These are phyloP conservation scores for Ctenomys sociabilis DNA, from an alignment of 2,113 vertebrate species.

Conservation along the genomic window DNA sequence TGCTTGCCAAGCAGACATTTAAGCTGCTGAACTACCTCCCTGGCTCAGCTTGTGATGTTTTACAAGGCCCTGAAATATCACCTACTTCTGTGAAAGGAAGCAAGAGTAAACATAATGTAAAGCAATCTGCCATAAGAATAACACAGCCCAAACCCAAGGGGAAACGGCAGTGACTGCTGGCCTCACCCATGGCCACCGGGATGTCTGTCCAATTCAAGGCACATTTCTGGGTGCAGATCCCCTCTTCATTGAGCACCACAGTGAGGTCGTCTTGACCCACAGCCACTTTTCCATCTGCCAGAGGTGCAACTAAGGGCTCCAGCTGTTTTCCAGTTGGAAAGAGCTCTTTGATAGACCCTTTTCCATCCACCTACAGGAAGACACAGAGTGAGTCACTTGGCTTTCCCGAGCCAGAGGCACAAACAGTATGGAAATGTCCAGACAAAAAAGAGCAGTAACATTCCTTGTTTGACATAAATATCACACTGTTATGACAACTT, in stretches of 20 bases:
- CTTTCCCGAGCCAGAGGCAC: background rate
- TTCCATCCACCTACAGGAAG: slow-evolving; percentile 93
- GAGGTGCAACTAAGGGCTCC: slow-evolving; percentile 95
- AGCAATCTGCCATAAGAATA: background rate
- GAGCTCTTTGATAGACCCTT: slow-evolving; percentile 97
- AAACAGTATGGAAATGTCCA: background rate
- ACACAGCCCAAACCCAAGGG: background rate
- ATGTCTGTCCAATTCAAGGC: slow-evolving; percentile 99
- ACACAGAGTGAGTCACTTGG: slow-evolving; percentile 30
- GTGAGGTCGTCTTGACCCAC: slow-evolving; percentile 99
- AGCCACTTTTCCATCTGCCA: slow-evolving; percentile 97
- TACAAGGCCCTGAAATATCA: background rate
- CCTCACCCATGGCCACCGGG: slow-evolving; percentile 97
- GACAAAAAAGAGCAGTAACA: slow-evolving; percentile 21
- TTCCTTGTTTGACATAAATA: background rate
- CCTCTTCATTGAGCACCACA: slow-evolving; percentile 97
- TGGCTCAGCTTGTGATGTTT: background rate
- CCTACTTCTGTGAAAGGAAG: background rate
- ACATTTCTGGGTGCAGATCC: slow-evolving; percentile 96
- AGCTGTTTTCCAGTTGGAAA: slow-evolving; percentile 99
- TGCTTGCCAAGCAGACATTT: too few relatives aligned
- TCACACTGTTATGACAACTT: background rate
- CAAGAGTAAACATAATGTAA: background rate
- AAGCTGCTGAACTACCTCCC: too few relatives aligned
- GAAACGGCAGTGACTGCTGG: background rate